Percentiles rank a stretch among this genome's conserved stretches.
These are phyloP conservation scores for Montipora capitata DNA, from an alignment of 92 coral and sea anemone genomes.

Conservation along the genomic window DNA sequence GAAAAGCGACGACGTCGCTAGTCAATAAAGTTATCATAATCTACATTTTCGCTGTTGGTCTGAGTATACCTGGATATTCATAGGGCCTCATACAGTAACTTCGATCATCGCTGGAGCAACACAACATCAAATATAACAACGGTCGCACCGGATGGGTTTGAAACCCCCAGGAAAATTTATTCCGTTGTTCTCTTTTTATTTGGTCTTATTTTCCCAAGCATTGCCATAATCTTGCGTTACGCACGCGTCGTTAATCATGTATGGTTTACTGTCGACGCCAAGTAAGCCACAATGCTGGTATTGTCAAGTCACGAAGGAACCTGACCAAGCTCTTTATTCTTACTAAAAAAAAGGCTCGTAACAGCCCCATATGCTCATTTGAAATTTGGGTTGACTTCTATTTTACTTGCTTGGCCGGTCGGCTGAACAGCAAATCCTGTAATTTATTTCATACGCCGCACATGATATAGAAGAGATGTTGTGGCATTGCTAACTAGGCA, in stretches of 20 bases:
- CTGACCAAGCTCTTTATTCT: constrained; percentile 64
- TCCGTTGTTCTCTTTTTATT: constrained; percentile 6
- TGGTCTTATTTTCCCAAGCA: constrained; percentile 47
- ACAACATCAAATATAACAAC: background rate
- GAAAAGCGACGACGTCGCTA: constrained; percentile 6
- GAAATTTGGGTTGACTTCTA: constrained; percentile 4
- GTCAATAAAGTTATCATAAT: constrained; percentile 3
- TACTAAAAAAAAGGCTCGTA: constrained; percentile 20
- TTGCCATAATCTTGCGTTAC: constrained; percentile 35
- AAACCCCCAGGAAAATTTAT: background rate
- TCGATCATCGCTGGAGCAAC: background rate
- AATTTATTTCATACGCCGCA: constrained; percentile 42
- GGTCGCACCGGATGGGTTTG: background rate
- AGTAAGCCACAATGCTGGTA: constrained; percentile 35
- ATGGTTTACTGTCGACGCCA: constrained; percentile 51
- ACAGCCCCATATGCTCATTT: background rate
- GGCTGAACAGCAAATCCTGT: constrained; percentile 44
- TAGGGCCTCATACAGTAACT: background rate
- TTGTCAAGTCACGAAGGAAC: constrained; percentile 73
- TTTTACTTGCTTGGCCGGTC: constrained; percentile 8
- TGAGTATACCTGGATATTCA: constrained; percentile 8
- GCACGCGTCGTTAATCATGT: constrained; percentile 51
- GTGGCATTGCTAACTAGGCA: background rate
- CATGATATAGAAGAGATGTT: constrained; percentile 34
- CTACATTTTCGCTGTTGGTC: background rate